These are phyloP conservation scores for Emydoidea blandingii DNA, from an alignment of 2,797 vertebrate species.

Conservation along the genomic window DNA sequence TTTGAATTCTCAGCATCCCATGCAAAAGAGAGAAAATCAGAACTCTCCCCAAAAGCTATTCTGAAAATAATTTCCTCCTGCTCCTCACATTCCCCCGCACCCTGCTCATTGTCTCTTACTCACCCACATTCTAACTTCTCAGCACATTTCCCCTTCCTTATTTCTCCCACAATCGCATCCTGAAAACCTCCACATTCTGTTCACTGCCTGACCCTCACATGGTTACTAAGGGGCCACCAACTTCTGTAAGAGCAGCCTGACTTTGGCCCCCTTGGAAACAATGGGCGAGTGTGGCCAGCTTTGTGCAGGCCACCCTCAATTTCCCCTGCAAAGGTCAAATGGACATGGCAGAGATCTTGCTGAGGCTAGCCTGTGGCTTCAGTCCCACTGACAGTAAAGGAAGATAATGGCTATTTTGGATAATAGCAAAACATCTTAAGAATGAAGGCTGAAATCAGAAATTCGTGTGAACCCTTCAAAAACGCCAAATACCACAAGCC, in stretches of 20 bases:
- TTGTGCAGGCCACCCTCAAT: neutral
- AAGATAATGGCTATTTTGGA: neutral
- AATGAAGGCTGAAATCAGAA: neutral
- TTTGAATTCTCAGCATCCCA: neutral
- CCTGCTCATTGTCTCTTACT: neutral
- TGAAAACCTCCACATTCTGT: neutral
- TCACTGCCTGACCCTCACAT: neutral
- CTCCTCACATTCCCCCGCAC: neutral
- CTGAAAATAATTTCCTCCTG: neutral
- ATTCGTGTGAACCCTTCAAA: no score
- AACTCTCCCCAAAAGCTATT: fast-evolving
- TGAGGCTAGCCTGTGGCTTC: neutral
- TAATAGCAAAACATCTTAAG: neutral
- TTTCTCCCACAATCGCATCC: neutral
- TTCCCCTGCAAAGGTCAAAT: neutral
- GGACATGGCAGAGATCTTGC: neutral
- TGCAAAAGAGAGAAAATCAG: neutral
- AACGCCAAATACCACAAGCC: neutral
- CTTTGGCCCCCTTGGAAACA: neutral
- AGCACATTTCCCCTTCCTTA: neutral
- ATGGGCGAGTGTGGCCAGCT: neutral
- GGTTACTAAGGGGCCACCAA: neutral
- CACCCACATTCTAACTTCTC: neutral
- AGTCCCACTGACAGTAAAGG: neutral
- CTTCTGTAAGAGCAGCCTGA: neutral